Percentiles rank a stretch among this genome's conserved stretches.
These are phyloP conservation scores for Trisateles emortualis DNA, from an alignment of 2,888 invertebrate genomes.

Conservation along the genomic window DNA sequence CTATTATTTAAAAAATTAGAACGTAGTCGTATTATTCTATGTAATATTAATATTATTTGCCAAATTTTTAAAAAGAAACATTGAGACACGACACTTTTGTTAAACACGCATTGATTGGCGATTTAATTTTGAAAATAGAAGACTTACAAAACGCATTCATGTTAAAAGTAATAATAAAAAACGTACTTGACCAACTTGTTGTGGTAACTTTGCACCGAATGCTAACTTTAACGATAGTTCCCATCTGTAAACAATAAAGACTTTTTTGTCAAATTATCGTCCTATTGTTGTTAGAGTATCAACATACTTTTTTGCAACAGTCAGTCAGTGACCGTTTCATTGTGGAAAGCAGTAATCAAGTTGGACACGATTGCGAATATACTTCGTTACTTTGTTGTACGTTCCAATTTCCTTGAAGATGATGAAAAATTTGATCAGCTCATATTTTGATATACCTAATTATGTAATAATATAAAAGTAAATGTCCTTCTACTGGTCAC, in stretches of 20 bases:
- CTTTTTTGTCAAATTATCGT: slow-evolving; percentile 55
- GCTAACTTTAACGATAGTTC: slow-evolving; percentile 29
- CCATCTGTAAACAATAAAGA: slow-evolving; percentile 56
- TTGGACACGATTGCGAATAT: slow-evolving; percentile 24
- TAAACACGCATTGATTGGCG: no score
- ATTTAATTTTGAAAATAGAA: slow-evolving; percentile 14
- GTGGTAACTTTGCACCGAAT: slow-evolving; percentile 39
- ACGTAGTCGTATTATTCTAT: no score
- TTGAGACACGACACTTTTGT: neutral
- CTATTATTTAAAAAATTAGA: no score
- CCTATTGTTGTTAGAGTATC: slow-evolving; percentile 51
- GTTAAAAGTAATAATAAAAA: neutral
- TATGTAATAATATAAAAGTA: neutral
- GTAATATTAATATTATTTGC: no score
- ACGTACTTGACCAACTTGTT: slow-evolving; percentile 59
- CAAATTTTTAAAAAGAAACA: no score
- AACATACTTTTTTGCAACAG: slow-evolving; percentile 36
- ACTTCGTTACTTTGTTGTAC: slow-evolving; percentile 16
- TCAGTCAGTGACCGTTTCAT: slow-evolving; percentile 45
- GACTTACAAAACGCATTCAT: slow-evolving; percentile 23
- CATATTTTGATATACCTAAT: neutral
- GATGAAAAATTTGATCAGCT: slow-evolving; percentile 13
- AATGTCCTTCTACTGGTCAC: no score
- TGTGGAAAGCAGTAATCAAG: slow-evolving; percentile 25
- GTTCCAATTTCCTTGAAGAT: slow-evolving; percentile 33